Evolutionary conservation across 2,113 vertebrate species (phyloP).

Genomic region (Dolichallabes microphthalmus): DNA sequence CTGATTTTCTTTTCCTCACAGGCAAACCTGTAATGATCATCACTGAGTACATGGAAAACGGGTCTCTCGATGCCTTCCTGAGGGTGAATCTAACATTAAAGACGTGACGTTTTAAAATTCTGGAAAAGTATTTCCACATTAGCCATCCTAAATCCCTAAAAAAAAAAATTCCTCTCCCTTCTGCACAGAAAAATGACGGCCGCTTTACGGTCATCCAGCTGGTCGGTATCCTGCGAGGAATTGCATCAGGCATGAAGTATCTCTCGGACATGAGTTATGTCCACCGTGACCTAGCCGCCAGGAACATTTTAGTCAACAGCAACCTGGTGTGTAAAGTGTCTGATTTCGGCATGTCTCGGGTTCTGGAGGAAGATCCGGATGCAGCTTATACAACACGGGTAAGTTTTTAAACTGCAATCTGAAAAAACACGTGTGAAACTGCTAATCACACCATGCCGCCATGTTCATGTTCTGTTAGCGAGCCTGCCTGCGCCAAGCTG

Average conservation of each 20-base stretch:
- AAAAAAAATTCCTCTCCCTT: background rate
- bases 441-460: background rate
- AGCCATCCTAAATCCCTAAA: background rate
- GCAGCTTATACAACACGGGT: slow-evolving; percentile 95
- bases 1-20: slow-evolving; percentile 69
- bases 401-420: slow-evolving; percentile 33
- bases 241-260: slow-evolving; percentile 98
- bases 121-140: background rate
- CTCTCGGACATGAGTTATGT: slow-evolving; percentile 98
- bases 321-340: slow-evolving; percentile 98
- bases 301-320: slow-evolving; percentile 97
- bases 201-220: slow-evolving; percentile 96
- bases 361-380: slow-evolving; percentile 93
- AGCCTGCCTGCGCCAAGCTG: slow-evolving; percentile 1
- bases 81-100: slow-evolving; percentile 74
- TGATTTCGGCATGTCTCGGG: slow-evolving; percentile 95
- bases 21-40: slow-evolving; percentile 98
- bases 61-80: slow-evolving; percentile 94
- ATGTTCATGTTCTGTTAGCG: slow-evolving; percentile 1
- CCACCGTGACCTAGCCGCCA: slow-evolving; percentile 91
- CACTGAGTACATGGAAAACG: slow-evolving; percentile 99
- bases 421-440: background rate
- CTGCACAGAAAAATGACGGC: slow-evolving; percentile 89
- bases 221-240: slow-evolving; percentile 96
- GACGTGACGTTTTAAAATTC: background rate